Evolutionary conservation across 2,888 invertebrate species (phyloP).

Genomic region (Pheosia tremula): DNA sequence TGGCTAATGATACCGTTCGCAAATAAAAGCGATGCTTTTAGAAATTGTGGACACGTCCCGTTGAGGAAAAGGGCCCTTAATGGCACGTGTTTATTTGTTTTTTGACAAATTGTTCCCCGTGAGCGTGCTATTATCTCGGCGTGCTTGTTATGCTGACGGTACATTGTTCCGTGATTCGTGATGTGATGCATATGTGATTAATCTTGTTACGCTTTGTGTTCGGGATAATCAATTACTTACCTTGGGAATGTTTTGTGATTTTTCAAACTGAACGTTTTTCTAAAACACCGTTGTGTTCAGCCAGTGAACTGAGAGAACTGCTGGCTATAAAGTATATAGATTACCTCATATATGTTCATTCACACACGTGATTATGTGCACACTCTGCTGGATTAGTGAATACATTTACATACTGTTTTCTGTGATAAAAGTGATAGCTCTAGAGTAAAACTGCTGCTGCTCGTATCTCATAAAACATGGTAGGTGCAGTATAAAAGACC

Average conservation of each 20-base stretch:
- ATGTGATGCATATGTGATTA: constrained; percentile 33
- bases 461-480: too few species aligned
- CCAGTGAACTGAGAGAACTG: too few species aligned
- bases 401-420: too few species aligned
- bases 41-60: constrained; percentile 55
- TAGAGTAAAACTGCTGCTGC: too few species aligned
- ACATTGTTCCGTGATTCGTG: constrained; percentile 18
- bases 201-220: constrained; percentile 20
- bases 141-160: constrained; percentile 3
- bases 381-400: too few species aligned
- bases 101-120: constrained; percentile 44
- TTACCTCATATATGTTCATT: too few species aligned
- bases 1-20: constrained; percentile 64
- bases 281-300: background rate
- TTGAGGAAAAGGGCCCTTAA: constrained; percentile 39
- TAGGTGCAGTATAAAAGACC: too few species aligned
- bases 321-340: too few species aligned
- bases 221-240: constrained; percentile 3
- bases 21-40: constrained; percentile 61
- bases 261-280: background rate
- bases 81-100: constrained; percentile 48
- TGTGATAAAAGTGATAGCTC: too few species aligned
- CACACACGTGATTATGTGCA: too few species aligned
- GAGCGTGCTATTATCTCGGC: constrained; percentile 8
- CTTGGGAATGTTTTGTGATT: background rate